These are phyloP conservation scores for Acipenser oxyrinchus DNA, from an alignment of 2,797 vertebrate genomes.

Conservation along the genomic window DNA sequence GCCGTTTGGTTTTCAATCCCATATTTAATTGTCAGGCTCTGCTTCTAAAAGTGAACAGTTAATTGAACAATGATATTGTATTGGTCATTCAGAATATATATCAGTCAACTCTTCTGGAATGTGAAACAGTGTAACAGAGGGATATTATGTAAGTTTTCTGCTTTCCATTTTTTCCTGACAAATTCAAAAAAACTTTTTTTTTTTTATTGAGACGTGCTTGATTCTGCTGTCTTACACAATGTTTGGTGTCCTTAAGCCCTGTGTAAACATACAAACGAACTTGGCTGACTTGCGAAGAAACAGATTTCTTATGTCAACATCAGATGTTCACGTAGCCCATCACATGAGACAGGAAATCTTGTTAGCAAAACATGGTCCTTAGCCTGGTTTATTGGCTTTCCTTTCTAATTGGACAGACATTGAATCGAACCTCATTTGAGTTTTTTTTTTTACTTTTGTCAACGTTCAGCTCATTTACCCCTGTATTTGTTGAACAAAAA, in stretches of 20 bases:
- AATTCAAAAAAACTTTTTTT: not conserved
- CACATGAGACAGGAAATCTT: not conserved
- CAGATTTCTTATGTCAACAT: conserved; percentile 34
- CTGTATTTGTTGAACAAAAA: too few relatives aligned
- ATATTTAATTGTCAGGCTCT: too few relatives aligned
- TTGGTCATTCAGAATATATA: too few relatives aligned
- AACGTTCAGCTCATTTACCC: too few relatives aligned
- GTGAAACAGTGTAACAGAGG: not conserved
- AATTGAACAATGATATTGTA: too few relatives aligned
- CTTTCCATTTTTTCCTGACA: conserved; percentile 7
- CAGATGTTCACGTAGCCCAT: conserved; percentile 45
- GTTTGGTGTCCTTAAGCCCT: conserved; percentile 13
- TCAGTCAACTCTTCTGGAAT: conserved; percentile 37
- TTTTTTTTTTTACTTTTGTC: too few relatives aligned
- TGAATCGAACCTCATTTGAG: too few relatives aligned
- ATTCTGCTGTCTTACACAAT: conserved; percentile 18
- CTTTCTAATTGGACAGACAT: too few relatives aligned
- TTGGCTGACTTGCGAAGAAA: conserved; percentile 35
- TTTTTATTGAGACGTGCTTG: conserved; percentile 22
- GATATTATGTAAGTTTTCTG: conserved; percentile 38
- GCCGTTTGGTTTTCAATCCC: too few relatives aligned
- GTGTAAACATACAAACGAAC: conserved; percentile 25
- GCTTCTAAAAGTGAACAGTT: too few relatives aligned
- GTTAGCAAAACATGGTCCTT: not conserved
- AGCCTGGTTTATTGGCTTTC: too few relatives aligned